Conservation (phyloP, 2,797 vertebrate genomes). For the Euphonia xanthogaster region DNA sequence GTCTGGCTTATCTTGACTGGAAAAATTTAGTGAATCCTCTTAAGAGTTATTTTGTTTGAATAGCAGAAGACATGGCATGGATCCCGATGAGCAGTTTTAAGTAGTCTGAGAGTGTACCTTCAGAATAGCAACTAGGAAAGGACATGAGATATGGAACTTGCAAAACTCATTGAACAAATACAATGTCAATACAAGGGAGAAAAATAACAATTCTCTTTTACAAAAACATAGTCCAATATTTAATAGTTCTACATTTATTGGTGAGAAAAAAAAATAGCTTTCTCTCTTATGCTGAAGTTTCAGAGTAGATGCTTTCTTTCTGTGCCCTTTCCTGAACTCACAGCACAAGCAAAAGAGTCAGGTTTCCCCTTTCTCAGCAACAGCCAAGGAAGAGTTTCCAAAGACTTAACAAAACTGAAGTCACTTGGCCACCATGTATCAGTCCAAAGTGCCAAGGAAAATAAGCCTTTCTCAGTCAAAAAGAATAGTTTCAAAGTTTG, state of each 20-base stretch:
- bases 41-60: not conserved
- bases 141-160: not conserved
- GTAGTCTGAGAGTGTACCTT: not conserved
- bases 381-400: not conserved
- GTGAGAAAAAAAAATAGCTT: not conserved
- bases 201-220: not conserved
- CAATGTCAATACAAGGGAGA: fast-evolving
- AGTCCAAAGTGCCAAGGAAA: not conserved
- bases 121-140: not conserved
- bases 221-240: not conserved
- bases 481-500: not conserved
- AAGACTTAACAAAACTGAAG: not conserved
- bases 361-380: not conserved
- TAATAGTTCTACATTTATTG: not conserved
- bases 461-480: not conserved
- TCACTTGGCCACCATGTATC: not conserved
- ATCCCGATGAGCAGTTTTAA: not conserved
- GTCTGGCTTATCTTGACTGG: not conserved
- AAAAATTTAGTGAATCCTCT: not conserved
- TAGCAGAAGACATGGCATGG: not conserved
- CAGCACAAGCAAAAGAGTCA: not conserved
- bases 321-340: not conserved
- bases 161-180: not conserved
- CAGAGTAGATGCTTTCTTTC: not conserved
- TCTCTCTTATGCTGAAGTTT: not conserved